A percentile compares a stretch with the other conserved stretches of the same genome.
Evolutionary conservation across 2,888 invertebrate genomes (phyloP).

Genomic region (Diplolepis rosae): DNA sequence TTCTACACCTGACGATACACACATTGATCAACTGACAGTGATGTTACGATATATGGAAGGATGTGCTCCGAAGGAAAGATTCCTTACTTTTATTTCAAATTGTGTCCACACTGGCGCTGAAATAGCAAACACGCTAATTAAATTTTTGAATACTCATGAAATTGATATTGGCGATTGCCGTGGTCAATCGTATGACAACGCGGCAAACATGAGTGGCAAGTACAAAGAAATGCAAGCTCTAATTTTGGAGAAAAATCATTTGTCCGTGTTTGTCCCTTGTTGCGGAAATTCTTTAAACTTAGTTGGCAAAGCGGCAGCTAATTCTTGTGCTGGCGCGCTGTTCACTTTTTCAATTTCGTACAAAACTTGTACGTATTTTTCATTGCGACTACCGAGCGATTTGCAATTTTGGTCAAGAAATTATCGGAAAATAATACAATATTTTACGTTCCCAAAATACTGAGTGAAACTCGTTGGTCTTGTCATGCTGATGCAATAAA

Average conservation of each 20-base stretch:
- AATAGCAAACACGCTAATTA: conserved; percentile 45
- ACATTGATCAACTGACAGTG: conserved; percentile 54
- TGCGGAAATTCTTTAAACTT: conserved; percentile 49
- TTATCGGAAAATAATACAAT: conserved; percentile 29
- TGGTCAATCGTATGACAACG: conserved; percentile 54
- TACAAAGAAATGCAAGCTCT: conserved; percentile 52
- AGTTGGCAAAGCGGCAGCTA: conserved; percentile 52
- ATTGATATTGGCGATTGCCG: conserved; percentile 51
- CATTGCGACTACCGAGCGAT: conserved; percentile 41
- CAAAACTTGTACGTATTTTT: conserved; percentile 51
- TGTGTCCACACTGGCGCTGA: conserved; percentile 40
- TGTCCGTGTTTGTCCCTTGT: conserved; percentile 48
- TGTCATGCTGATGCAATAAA: conserved; percentile 49
- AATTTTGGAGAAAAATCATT: conserved; percentile 46
- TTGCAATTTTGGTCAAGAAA: conserved; percentile 31
- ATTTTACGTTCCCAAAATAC: conserved; percentile 41
- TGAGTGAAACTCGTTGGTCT: conserved; percentile 49
- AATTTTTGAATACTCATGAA: conserved; percentile 44
- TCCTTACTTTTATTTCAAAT: conserved; percentile 51
- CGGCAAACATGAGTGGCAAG: conserved; percentile 54
- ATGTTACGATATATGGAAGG: conserved; percentile 48
- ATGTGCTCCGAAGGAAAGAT: conserved; percentile 51
- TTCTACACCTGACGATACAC: conserved; percentile 52
- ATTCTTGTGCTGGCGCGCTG: conserved; percentile 46
- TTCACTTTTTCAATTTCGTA: conserved; percentile 49